phyloP scores from a whole-genome alignment of 2,888 invertebrate species.

The Timandra comae region DNA sequence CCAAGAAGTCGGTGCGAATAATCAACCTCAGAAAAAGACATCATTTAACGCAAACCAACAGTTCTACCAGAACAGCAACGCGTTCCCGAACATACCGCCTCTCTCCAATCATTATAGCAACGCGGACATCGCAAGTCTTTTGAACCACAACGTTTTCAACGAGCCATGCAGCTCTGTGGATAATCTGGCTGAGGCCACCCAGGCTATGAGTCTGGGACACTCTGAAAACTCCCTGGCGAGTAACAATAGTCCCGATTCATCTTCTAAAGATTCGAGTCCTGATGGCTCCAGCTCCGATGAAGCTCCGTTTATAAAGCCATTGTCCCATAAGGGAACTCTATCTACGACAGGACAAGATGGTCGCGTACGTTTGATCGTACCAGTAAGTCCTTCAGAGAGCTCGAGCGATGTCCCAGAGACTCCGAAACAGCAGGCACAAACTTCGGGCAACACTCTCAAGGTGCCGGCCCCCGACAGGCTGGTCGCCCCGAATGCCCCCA shows the following conservation, averaged over 20 bases:
- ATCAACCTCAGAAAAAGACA: slow-evolving; percentile 23
- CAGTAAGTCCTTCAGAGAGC: slow-evolving; percentile 72
- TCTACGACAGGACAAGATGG: slow-evolving; percentile 79
- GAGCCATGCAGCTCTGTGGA: slow-evolving; percentile 38
- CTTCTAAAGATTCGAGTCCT: slow-evolving; percentile 64
- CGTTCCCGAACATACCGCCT: slow-evolving; percentile 63
- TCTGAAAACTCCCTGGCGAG: slow-evolving; percentile 49
- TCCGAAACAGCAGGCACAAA: slow-evolving; percentile 24
- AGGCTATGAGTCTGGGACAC: slow-evolving; percentile 56
- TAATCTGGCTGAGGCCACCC: slow-evolving; percentile 35
- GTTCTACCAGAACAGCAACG: slow-evolving; percentile 59
- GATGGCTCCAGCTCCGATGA: slow-evolving; percentile 60
- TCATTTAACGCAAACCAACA: slow-evolving; percentile 47
- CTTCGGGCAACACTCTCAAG: slow-evolving; percentile 71
- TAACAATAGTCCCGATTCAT: slow-evolving; percentile 58
- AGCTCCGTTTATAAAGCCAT: slow-evolving; percentile 80
- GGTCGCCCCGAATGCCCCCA: slow-evolving; percentile 78
- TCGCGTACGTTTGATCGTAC: slow-evolving; percentile 78
- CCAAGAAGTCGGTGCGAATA: slow-evolving; percentile 49
- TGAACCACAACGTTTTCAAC: slow-evolving; percentile 40
- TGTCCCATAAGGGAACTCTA: slow-evolving; percentile 79
- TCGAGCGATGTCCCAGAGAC: slow-evolving; percentile 43
- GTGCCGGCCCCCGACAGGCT: slow-evolving; percentile 61
- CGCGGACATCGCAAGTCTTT: slow-evolving; percentile 44
- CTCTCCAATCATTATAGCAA: slow-evolving; percentile 52